A percentile compares a stretch with the other conserved stretches of the same genome.
Conservation (phyloP, 2,113 vertebrate species). For the Hypanus sabinus region DNA sequence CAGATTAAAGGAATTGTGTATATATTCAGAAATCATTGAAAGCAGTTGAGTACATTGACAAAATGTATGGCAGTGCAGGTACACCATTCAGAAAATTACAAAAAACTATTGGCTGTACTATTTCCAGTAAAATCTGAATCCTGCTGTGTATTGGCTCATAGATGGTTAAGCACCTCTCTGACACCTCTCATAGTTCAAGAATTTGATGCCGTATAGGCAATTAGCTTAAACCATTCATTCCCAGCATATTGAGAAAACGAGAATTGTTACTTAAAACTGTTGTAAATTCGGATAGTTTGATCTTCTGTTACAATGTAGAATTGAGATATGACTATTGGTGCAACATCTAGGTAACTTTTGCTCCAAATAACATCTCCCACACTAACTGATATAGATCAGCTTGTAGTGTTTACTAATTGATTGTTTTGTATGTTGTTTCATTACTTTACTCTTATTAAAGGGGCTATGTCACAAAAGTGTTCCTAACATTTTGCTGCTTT, state of each 20-base stretch:
- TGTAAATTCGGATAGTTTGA: background rate
- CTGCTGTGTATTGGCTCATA: background rate
- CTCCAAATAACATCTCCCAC: background rate
- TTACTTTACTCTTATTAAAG: slow-evolving; percentile 21
- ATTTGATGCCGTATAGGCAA: background rate
- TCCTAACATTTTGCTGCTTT: background rate
- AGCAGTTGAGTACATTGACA: no score
- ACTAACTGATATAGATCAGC: background rate
- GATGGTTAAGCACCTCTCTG: background rate
- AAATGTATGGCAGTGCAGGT: no score
- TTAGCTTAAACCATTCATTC: background rate
- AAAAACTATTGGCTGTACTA: background rate
- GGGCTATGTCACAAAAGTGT: background rate
- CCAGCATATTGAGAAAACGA: background rate
- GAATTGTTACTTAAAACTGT: background rate
- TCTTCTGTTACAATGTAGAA: background rate
- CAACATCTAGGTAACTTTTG: background rate
- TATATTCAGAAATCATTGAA: no score
- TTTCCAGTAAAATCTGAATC: background rate
- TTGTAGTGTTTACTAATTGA: background rate
- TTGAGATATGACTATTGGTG: background rate
- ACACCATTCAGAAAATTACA: background rate
- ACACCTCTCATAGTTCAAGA: background rate
- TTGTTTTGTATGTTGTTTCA: background rate
- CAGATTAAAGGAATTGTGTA: no score